Percentiles rank a stretch among this genome's conserved stretches.
Evolutionary conservation across 2,797 vertebrate genomes (phyloP).

Genomic region (Helicolenus hilgendorfi): DNA sequence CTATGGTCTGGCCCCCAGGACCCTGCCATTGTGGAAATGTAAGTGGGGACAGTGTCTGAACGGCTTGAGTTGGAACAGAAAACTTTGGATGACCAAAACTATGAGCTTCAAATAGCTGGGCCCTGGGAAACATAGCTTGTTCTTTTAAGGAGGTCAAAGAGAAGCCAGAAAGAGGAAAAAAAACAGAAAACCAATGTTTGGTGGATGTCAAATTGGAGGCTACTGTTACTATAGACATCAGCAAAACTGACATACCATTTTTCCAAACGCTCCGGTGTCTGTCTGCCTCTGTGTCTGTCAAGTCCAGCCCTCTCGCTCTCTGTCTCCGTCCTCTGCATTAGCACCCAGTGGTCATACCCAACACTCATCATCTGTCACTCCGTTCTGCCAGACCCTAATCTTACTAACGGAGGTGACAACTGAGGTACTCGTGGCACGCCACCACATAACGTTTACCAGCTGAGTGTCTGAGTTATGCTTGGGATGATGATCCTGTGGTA

Average conservation of each 20-base stretch:
- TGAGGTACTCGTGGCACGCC: conserved; percentile 75
- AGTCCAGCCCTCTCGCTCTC: neutral
- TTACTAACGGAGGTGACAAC: conserved; percentile 79
- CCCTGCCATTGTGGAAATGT: conserved; percentile 89
- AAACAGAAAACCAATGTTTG: conserved; percentile 81
- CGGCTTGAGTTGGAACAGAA: conserved; percentile 86
- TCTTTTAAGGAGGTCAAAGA: conserved; percentile 87
- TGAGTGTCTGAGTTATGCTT: conserved; percentile 69
- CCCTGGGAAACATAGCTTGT: conserved; percentile 90
- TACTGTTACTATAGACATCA: conserved; percentile 85
- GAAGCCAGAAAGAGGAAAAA: conserved; percentile 79
- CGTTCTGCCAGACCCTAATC: conserved; percentile 68
- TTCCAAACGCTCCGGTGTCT: conserved; percentile 52
- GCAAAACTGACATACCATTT: conserved; percentile 78
- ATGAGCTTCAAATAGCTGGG: conserved; percentile 90
- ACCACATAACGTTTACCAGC: conserved; percentile 60
- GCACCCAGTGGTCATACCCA: conserved; percentile 60
- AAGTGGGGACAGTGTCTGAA: conserved; percentile 88
- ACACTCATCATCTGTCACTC: conserved; percentile 75
- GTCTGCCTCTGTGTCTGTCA: conserved; percentile 25
- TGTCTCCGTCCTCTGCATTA: conserved; percentile 50
- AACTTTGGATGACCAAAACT: conserved; percentile 89
- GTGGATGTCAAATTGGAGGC: conserved; percentile 83
- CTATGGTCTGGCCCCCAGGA: conserved; percentile 89
- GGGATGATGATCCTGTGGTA: conserved; percentile 69